Conservation (phyloP, 2,113 vertebrate species). For the Coptodon bakossiorum region DNA sequence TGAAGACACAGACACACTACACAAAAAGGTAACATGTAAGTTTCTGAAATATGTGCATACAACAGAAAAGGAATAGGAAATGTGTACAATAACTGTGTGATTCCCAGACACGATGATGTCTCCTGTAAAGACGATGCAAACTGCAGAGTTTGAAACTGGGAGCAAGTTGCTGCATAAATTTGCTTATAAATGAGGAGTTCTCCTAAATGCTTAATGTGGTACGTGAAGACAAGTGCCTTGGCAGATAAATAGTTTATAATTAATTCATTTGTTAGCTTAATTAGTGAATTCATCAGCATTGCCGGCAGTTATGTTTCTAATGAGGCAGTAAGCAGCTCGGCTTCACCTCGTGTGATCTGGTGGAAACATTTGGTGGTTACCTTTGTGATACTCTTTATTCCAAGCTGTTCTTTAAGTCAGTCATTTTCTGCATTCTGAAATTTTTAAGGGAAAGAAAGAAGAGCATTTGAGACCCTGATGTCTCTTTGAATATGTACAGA, state of each 20-base stretch:
- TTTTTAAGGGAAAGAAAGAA: background rate
- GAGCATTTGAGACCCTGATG: background rate
- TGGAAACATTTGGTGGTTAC: background rate
- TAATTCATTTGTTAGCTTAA: background rate
- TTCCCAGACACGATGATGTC: background rate
- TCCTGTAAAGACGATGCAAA: background rate
- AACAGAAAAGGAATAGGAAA: background rate
- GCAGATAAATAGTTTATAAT: background rate
- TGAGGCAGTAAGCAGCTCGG: background rate
- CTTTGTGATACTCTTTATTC: background rate
- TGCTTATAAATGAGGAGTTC: background rate
- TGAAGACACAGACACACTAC: background rate
- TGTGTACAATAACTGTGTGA: background rate
- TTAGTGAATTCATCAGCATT: conserved; percentile 7
- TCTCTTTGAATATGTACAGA: background rate
- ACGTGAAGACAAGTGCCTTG: background rate
- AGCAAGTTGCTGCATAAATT: conserved; percentile 3
- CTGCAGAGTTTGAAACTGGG: background rate
- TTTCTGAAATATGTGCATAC: background rate
- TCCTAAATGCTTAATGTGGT: conserved; percentile 18
- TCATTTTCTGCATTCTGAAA: background rate
- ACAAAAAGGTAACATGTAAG: background rate
- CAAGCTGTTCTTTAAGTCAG: background rate
- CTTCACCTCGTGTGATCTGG: background rate
- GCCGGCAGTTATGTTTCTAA: background rate